Evolutionary conservation across 2,797 vertebrate species (phyloP).

Genomic region (Notamacropus eugenii): DNA sequence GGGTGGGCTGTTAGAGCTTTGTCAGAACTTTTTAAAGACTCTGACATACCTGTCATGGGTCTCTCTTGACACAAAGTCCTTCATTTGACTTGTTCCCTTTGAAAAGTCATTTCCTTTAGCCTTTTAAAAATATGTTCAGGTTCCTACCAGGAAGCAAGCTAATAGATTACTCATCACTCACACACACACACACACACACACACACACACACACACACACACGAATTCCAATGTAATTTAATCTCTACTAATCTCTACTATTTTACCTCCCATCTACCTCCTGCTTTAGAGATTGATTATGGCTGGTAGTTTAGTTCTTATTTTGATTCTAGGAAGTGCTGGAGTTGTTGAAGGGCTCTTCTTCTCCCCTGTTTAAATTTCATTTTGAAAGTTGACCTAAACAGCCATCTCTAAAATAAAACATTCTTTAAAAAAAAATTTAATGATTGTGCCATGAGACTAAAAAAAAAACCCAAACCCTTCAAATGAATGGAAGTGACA

Average conservation of each 20-base stretch:
- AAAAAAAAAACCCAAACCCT: constrained; percentile 59
- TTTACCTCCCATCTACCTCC: neutral
- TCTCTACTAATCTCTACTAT: neutral
- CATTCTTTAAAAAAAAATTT: constrained; percentile 66
- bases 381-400: constrained; percentile 63
- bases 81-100: constrained; percentile 25
- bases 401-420: constrained; percentile 57
- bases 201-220: neutral
- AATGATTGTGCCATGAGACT: constrained; percentile 78
- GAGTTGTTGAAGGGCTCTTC: constrained; percentile 20
- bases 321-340: neutral
- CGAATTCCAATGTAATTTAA: neutral
- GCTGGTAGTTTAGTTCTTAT: neutral
- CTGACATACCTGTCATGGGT: neutral
- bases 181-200: neutral
- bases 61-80: neutral
- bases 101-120: neutral
- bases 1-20: neutral
- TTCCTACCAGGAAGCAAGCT: constrained; percentile 42
- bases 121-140: constrained; percentile 16
- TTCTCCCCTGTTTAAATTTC: constrained; percentile 66
- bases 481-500: constrained; percentile 76
- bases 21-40: neutral
- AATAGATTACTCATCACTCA: neutral
- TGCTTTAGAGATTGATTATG: constrained; percentile 51